Conservation (phyloP, 2,113 vertebrate species). For the Megaceryle maxima region DNA sequence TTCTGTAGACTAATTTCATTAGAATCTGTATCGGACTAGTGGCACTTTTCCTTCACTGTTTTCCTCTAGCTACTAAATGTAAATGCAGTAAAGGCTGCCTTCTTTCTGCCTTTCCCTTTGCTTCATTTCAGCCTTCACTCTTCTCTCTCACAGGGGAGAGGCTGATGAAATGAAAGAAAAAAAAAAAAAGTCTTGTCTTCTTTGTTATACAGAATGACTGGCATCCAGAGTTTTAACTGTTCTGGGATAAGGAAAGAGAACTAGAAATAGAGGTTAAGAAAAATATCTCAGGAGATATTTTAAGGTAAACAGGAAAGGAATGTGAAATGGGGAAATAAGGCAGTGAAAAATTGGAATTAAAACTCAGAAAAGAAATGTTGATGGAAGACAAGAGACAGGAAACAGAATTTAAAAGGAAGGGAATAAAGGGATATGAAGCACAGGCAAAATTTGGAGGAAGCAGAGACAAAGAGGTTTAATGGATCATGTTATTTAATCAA, state of each 20-base stretch:
- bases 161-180: background rate
- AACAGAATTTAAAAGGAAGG: background rate
- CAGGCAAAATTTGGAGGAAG: background rate
- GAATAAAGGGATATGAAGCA: background rate
- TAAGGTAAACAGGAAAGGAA: background rate
- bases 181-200: background rate
- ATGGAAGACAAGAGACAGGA: background rate
- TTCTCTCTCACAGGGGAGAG: background rate
- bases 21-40: background rate
- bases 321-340: background rate
- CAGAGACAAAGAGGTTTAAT: background rate
- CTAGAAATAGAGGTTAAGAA: background rate
- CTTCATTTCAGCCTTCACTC: background rate
- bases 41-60: background rate
- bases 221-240: background rate
- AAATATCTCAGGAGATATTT: background rate
- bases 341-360: background rate
- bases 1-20: slow-evolving; percentile 4
- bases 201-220: background rate
- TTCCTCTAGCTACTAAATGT: background rate
- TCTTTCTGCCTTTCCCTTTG: background rate
- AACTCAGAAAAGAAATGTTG: background rate
- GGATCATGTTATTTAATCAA: background rate
- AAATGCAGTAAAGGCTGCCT: background rate
- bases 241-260: background rate